Conservation (phyloP, 2,797 vertebrate genomes). For the Sphaeramia orbicularis region DNA sequence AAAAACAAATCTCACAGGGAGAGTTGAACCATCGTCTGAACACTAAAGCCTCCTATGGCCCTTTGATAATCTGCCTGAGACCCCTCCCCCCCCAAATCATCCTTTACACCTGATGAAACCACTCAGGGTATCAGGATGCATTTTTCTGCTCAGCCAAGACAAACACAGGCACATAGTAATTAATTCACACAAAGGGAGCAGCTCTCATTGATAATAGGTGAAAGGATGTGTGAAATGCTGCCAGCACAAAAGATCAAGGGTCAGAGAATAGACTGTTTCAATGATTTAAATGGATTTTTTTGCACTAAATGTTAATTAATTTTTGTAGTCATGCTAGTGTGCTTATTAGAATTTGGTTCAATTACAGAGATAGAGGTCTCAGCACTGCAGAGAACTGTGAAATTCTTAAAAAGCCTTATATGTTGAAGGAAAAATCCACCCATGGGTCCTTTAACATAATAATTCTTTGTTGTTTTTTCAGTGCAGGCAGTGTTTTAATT, state of each 20-base stretch:
- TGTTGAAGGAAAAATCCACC: slow-evolving; percentile 8
- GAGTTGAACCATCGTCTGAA: slow-evolving; percentile 44
- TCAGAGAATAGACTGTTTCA: slow-evolving; percentile 3
- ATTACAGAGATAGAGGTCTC: too few relatives aligned
- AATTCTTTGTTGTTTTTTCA: slow-evolving; percentile 21
- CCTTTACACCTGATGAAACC: slow-evolving; percentile 57
- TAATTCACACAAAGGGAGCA: slow-evolving; percentile 36
- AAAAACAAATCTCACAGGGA: slow-evolving; percentile 56
- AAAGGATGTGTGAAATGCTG: slow-evolving; percentile 25
- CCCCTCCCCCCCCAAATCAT: too few relatives aligned
- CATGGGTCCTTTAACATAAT: slow-evolving; percentile 23
- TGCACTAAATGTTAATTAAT: slow-evolving; percentile 18
- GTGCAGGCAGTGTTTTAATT: slow-evolving; percentile 22
- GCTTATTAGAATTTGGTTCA: slow-evolving; percentile 13
- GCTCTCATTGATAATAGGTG: slow-evolving; percentile 19
- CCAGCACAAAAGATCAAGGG: slow-evolving; percentile 27
- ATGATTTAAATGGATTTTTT: slow-evolving; percentile 15
- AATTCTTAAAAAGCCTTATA: neutral
- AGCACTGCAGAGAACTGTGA: neutral
- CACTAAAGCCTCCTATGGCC: slow-evolving; percentile 67
- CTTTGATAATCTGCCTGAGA: slow-evolving; percentile 71
- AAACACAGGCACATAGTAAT: slow-evolving; percentile 20
- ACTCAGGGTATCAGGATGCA: slow-evolving; percentile 31
- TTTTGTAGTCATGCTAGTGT: neutral
- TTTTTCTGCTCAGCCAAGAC: slow-evolving; percentile 25